A percentile compares a stretch with the other conserved stretches of the same genome.
These are phyloP conservation scores for Caradrina kadenii DNA, from an alignment of 2,888 invertebrate species.

Conservation along the genomic window DNA sequence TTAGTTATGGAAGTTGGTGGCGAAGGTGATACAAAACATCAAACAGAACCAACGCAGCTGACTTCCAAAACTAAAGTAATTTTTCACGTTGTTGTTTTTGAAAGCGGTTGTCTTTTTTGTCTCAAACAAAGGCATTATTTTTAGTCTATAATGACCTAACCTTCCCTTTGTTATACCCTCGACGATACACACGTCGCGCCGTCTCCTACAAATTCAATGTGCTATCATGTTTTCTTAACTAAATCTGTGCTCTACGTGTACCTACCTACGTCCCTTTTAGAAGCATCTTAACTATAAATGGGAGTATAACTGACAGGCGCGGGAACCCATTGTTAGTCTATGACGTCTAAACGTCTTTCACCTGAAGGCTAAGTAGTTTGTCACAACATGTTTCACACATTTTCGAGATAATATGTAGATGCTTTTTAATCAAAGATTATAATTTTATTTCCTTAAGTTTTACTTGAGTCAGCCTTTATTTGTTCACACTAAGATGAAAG, in stretches of 20 bases:
- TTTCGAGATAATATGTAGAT: too few species aligned
- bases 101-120: background rate
- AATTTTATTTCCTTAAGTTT: too few species aligned
- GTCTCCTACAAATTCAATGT: constrained; percentile 17
- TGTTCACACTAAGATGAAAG: too few species aligned
- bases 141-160: background rate
- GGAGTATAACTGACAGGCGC: background rate
- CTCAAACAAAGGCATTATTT: constrained; percentile 1
- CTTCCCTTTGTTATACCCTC: constrained; percentile 4
- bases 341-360: background rate
- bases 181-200: background rate
- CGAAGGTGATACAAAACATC: too few species aligned
- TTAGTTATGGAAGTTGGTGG: too few species aligned
- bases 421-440: too few species aligned
- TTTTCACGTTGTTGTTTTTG: too few species aligned
- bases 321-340: background rate
- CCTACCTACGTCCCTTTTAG: background rate
- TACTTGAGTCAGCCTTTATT: too few species aligned
- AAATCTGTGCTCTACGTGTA: constrained; percentile 4
- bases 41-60: too few species aligned
- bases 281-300: background rate
- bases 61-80: too few species aligned
- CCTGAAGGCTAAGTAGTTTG: background rate
- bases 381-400: background rate
- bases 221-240: background rate